These are phyloP conservation scores for Luperina testacea DNA, from an alignment of 2,888 invertebrate species.

Conservation along the genomic window DNA sequence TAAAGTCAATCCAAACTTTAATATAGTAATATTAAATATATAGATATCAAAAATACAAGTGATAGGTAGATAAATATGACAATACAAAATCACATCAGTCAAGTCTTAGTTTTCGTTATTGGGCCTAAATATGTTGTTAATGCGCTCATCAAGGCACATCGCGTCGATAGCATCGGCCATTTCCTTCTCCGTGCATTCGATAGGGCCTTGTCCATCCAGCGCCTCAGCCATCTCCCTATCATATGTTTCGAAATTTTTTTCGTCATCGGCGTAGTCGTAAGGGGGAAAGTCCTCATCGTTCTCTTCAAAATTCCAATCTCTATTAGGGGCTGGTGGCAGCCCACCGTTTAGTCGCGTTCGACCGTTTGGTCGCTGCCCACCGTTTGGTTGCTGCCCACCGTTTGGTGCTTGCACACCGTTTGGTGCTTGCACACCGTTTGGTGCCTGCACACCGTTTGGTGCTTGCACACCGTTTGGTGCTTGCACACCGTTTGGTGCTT, in stretches of 20 bases:
- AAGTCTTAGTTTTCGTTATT: constrained; percentile 20
- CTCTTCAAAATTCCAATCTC: constrained; percentile 16
- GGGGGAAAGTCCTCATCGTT: background rate
- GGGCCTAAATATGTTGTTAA: constrained; percentile 5
- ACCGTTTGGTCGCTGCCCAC: background rate
- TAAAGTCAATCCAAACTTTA: constrained; percentile 34
- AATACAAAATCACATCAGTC: constrained; percentile 38
- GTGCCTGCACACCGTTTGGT: background rate
- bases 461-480: background rate
- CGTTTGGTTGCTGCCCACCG: background rate
- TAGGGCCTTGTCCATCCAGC: background rate
- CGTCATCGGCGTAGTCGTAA: constrained; percentile 49
- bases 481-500: background rate
- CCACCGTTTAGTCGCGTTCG: background rate
- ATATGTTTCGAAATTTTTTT: constrained; percentile 14
- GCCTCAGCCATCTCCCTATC: constrained; percentile 16
- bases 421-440: background rate
- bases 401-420: background rate
- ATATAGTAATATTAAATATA: constrained; percentile 35
- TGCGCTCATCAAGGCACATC: constrained; percentile 11
- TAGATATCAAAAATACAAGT: constrained; percentile 56
- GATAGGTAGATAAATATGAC: constrained; percentile 15
- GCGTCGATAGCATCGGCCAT: constrained; percentile 1
- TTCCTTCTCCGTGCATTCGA: background rate
- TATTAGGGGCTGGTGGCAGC: background rate